Base-by-base conservation (phyloP, 2,888 invertebrate genomes). In the Ypsolopha scabrella region DNA sequence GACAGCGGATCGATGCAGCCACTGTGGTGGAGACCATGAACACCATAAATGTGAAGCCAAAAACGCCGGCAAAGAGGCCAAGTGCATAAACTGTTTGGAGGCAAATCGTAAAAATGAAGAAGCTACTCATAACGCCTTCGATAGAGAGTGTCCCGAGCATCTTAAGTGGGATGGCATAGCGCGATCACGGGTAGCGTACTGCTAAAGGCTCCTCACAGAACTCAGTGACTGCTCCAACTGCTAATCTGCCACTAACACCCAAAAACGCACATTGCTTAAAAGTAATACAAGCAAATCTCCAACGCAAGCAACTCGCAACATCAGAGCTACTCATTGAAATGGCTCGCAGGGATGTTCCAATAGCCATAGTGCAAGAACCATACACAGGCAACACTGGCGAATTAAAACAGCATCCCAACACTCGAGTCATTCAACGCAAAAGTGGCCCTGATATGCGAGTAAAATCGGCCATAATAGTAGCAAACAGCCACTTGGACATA, bases 161-260 rank as follows among this genome's bases (percentile, higher is more conserved):
- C 13, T 41, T 0, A 60, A 47, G 33, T 61, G 62, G 64, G 64
- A 64, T 9, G 24, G 14, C 0, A 56, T 60, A 56, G 62, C 63
- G 3, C 38, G 64, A 0, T 50, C 55, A 0, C 48, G 43, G 2
- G 41, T 58, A 11, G n/a, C 53, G 2, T 58, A 61, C 33, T 59
- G 57, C 56, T 62, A 58, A 60, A 38, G 54, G 51, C 41, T 46
- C 41, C 36, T 37, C 34, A 14, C 51, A 14, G 2, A 39, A 41
- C 37, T n/a, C n/a, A n/a, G n/a, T n/a, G n/a, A n/a, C n/a, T n/a
- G 36, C 10, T 11, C 1, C 33, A 8, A 7, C 14, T 6, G 1
- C 41, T 10, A 36, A 2, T 14, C 37, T n/a, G 48, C 7, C 39
- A 9, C 4, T 3, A 47, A 48, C 8, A 14, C 34, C 38, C 9